Base-by-base conservation (phyloP, 2,113 vertebrate genomes). In the Sebastes fasciatus region DNA sequence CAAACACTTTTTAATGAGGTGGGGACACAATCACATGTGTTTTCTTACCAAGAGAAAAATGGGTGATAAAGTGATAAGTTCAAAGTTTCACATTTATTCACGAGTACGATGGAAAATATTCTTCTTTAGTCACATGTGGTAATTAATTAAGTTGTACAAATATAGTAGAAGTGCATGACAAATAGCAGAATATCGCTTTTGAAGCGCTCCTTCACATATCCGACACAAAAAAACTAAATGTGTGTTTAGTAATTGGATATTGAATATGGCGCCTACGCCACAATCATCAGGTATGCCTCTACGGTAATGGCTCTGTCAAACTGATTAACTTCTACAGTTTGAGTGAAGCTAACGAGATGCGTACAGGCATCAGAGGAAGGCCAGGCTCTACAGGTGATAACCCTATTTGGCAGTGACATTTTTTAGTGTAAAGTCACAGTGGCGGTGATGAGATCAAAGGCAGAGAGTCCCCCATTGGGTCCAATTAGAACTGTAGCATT, bases 361-460 rank as follows among this genome's bases (percentile, higher is more conserved):
- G 96, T 96, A 95, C 94, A 94, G 85, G 95, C 97, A 96, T 97
- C 96, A 97, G 96, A 97, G 96, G 94, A 96, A 96, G 96, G 97
- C 96, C 96, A 95, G 95, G 95, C 97, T 96, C 98, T 97, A 98
- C 97, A 99, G 97, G 98, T 99, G 98, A 99, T 96, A 97, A 97
- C 97, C 96, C 96, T 96, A 97, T 97, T 97, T 96, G 97, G 96
- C 95, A 94, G 96, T 99, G 98, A 99, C 97, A 99, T 99, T 99
- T 98, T 97, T 97, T 96, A 97, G 96, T 97, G 98, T 98, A 97
- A 98, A 99, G 97, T 97, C 97, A 98, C 95, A 96, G 95, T 96
- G 95, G 94, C 96, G 97, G 95, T 97, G 96, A 98, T 96, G 95
- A 97, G 97, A 99, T 99, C 97, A 99, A 99, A 99, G 96, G 93